Evolutionary conservation across 2,797 vertebrate species (phyloP), one percentile per base, ranked within the genome.

Genomic region (Hapalemur alaotrensis): DNA sequence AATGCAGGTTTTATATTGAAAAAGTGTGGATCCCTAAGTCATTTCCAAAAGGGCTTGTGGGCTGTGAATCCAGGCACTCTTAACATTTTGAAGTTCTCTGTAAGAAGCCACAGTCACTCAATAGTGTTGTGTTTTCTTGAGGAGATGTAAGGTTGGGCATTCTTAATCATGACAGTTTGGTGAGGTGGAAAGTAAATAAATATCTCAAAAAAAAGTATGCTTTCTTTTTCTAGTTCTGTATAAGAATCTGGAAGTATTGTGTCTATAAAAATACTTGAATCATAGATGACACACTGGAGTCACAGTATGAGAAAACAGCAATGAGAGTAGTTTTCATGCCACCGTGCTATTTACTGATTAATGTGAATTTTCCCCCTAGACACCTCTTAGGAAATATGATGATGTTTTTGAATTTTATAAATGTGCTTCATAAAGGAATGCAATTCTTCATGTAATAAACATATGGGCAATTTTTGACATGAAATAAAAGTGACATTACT

Each of bases 391-490:
- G 46, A n/a, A 89, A 91, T 43, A 46, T 54, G 41, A 28, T 10
- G 13, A 2, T 32, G 12, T 50, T 87, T 54, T 70, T 52, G 20
- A 63, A 30, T 48, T 79, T 86, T 69, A n/a, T 59, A 28, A 79
- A 50, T 50, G 20, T 54, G 12, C 65, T 89, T 97, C 5, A 2
- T 50, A 54, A 83, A 23, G 17, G 83, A 50, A 17, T 20, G 1
- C 2, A 32, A 11, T 63, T 87, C 87, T 80, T 63, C 7, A 80
- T 92, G 94, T 22, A 86, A 12, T 72, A n/a, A 73, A 67, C 73
- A 22, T 61, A 61, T 65, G 20, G 81, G 43, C 3, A 80, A 50
- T 83, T 50, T 93, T 72, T 79, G 17, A 59, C 41, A 72, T 35
- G 38, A 35, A 75, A 90, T 61, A 35, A 86, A 57, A 93, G 52